Conservation (phyloP, 2,113 vertebrate species). For the Ptyas mucosa region DNA sequence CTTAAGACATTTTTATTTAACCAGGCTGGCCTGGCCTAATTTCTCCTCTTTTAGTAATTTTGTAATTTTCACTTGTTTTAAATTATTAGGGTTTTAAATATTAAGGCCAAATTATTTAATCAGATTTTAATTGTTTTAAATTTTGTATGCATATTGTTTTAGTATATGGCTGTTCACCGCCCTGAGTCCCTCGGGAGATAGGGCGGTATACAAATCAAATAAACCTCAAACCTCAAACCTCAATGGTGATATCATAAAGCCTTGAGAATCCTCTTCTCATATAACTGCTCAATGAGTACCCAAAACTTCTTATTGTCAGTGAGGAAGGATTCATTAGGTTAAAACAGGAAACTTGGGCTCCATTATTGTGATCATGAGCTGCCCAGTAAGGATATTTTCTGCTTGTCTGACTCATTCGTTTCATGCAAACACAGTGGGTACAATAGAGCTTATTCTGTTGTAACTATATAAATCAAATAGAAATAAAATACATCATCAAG, state of each 20-base stretch:
- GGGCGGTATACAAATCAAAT: no score
- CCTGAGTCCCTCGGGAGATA: no score
- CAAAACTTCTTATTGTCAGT: not conserved
- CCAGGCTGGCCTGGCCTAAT: no score
- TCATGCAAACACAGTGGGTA: not conserved
- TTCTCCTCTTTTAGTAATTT: no score
- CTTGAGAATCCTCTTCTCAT: not conserved
- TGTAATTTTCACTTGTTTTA: no score
- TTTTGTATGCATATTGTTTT: no score
- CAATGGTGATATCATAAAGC: not conserved
- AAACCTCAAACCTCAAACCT: no score
- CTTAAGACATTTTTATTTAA: no score
- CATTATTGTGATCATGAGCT: not conserved
- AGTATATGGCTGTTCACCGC: no score
- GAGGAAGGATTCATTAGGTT: not conserved
- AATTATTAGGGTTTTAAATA: no score
- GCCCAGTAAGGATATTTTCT: not conserved
- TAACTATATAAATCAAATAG: not conserved
- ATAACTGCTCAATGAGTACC: not conserved
- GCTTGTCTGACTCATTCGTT: not conserved
- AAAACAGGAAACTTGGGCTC: not conserved
- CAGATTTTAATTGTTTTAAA: no score
- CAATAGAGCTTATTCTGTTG: not conserved
- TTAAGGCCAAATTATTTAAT: no score
- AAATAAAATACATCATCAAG: not conserved